These are phyloP conservation scores for Merluccius polli DNA, from an alignment of 2,797 vertebrate species.

Conservation along the genomic window DNA sequence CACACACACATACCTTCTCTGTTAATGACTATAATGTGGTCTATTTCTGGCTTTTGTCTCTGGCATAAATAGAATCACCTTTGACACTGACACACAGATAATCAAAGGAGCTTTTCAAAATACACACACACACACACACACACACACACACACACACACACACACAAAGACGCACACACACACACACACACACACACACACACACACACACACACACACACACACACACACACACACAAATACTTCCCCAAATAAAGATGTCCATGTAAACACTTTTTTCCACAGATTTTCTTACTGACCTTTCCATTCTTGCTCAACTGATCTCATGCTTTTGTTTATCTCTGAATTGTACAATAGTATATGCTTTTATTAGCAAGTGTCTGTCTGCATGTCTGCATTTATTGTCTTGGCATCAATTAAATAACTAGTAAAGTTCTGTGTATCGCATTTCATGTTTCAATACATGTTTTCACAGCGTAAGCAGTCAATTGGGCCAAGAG, in stretches of 20 bases:
- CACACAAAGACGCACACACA: slow-evolving; percentile 5
- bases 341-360: too few relatives aligned
- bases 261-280: too few relatives aligned
- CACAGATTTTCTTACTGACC: too few relatives aligned
- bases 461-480: not conserved
- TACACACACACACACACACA: slow-evolving; percentile 1
- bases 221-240: too few relatives aligned
- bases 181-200: slow-evolving; percentile 11
- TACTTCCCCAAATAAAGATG: too few relatives aligned
- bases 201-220: not conserved
- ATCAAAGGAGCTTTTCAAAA: slow-evolving; percentile 34
- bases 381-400: not conserved
- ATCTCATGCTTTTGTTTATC: too few relatives aligned
- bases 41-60: slow-evolving; percentile 57
- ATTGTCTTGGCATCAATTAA: not conserved
- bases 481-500: not conserved
- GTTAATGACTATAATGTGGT: slow-evolving; percentile 45
- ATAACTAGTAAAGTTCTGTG: not conserved
- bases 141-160: slow-evolving; percentile 12
- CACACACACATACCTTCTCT: slow-evolving; percentile 12
- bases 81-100: slow-evolving; percentile 38
- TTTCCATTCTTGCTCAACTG: too few relatives aligned
- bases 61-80: slow-evolving; percentile 64
- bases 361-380: too few relatives aligned
- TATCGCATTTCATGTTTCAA: not conserved